These are phyloP conservation scores for Ceratosolen solmsi DNA, from an alignment of 1,140 invertebrate genomes.

Conservation along the genomic window DNA sequence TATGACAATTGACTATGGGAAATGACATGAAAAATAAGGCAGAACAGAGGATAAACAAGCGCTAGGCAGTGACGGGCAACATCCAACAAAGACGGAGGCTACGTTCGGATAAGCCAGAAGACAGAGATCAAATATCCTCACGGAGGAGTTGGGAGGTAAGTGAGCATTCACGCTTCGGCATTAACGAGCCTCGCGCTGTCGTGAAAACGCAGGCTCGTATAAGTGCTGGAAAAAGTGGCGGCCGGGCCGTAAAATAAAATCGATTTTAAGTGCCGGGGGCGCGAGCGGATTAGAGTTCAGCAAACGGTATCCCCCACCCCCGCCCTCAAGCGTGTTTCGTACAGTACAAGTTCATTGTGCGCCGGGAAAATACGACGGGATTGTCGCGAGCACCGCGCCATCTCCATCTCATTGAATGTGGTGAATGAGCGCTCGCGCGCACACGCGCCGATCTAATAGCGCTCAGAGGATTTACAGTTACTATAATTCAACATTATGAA, in stretches of 20 bases:
- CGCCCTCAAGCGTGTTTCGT: not conserved
- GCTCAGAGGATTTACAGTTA: constrained; percentile 7
- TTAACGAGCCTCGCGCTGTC: constrained; percentile 18
- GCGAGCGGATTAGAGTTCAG: not conserved
- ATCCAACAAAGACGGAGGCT: not conserved
- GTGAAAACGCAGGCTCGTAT: constrained; percentile 27
- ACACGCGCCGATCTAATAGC: constrained; percentile 1
- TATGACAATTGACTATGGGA: too few species aligned
- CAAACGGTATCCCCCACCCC: constrained; percentile 33
- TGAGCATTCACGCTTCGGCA: not conserved
- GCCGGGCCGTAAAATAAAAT: not conserved
- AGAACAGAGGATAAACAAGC: too few species aligned
- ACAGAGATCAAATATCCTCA: not conserved
- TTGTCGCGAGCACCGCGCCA: not conserved
- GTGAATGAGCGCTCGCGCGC: not conserved
- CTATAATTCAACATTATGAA: not conserved
- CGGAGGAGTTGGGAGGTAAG: not conserved
- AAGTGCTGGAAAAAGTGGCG: constrained; percentile 12
- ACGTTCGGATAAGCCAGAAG: too few species aligned
- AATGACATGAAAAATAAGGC: not conserved
- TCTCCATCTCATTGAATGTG: not conserved
- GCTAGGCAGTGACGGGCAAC: not conserved
- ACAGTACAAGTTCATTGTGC: constrained; percentile 24
- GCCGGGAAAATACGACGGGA: not conserved
- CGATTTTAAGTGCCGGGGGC: constrained; percentile 23